Conservation (phyloP, 1,140 invertebrate genomes). For the Brachionus sp. region DNA sequence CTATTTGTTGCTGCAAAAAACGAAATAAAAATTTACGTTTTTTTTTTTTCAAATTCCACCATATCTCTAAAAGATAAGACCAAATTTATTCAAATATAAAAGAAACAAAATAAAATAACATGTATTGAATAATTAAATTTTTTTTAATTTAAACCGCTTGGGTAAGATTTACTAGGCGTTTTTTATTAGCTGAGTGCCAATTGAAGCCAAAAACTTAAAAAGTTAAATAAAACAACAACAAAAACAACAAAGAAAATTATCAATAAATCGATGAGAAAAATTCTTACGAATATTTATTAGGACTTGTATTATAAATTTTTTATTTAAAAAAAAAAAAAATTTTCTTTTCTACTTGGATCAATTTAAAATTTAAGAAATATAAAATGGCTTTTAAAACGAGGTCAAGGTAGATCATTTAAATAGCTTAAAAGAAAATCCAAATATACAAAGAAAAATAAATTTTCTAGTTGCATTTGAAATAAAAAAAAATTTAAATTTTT, state of each 20-base stretch:
- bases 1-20: no score
- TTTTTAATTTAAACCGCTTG: not conserved
- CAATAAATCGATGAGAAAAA: not conserved
- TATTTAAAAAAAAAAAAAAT: not conserved
- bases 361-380: not conserved
- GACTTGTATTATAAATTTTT: not conserved
- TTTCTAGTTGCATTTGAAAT: constrained; percentile 1
- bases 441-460: not conserved
- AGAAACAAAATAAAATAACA: not conserved
- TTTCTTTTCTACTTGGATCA: not conserved
- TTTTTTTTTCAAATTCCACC: not conserved
- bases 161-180: not conserved
- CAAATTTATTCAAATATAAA: not conserved
- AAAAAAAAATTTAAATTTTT: not conserved
- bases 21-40: no score
- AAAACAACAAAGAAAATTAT: not conserved
- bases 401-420: constrained; percentile 2
- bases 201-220: no score
- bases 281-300: not conserved
- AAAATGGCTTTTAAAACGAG: not conserved
- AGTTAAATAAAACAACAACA: not conserved
- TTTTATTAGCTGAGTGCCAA: not conserved
- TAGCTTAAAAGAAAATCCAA: constrained; percentile 5
- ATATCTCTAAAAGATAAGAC: not conserved
- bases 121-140: not conserved